Base-by-base conservation (phyloP, 1,140 invertebrate species). In the Papilio dardanus region DNA sequence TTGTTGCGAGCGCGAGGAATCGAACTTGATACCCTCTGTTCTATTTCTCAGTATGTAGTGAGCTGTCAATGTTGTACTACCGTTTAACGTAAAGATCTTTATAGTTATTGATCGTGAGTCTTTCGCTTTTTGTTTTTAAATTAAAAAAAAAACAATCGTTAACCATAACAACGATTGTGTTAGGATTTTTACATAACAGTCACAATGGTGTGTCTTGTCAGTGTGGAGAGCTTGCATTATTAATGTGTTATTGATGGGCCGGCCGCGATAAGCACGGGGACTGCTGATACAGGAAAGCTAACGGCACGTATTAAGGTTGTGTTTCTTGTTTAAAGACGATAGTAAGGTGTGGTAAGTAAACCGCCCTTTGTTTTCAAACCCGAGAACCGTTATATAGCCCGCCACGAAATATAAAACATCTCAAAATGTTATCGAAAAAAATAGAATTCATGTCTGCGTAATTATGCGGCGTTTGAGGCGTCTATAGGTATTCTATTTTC, bases 171-270 rank as follows among this genome's bases (percentile, higher is more conserved):
- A 62, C 21, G 24, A 28, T 62, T 62, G 54, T 28, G 54, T 62
- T 12, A 62, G 54, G 54, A 30, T 28, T 62, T 62, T 62, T 28
- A 28, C 24, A 28, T 28, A 62, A 62, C 21, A 28, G 5, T 62
- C 10, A 30, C 8, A 62, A 3, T 62, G 1, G 24, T 16, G 4
- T 21, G n/a, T 50, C 16, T n/a, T 19, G 24, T 28, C 37, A n/a
- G 40, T 74, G 50, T 76, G 42, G 33, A 62, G 12, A 50, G 33
- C n/a, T 24, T 35, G 50, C 76, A 37, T 42, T 21, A 12, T 21
- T 54, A 46, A 46, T 46, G 35, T 46, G n/a, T 46, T 46, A 46
- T n/a, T n/a, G 14, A 46, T 46, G 42, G 7, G 1, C 14, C 14
- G 1, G 14, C 16, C 42, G 42, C 42, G 35, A 37, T 37, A 8